These are phyloP conservation scores for Candidula unifasciata DNA, from an alignment of 2,888 invertebrate species.

Conservation along the genomic window DNA sequence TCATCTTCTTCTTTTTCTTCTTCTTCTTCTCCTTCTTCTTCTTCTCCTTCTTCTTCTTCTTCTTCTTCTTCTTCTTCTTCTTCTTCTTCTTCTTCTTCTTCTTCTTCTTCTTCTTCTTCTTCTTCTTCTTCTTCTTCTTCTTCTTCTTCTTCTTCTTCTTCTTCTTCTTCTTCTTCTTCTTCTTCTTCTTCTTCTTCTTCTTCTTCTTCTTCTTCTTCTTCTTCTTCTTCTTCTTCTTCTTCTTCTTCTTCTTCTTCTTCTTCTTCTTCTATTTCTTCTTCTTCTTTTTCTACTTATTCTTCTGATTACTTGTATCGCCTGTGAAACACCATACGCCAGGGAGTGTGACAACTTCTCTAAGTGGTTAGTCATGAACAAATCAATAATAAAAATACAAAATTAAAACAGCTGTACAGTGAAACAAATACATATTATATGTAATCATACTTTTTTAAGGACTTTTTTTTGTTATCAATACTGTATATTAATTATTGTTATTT, in stretches of 20 bases:
- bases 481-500: not conserved
- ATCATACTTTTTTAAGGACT: no score
- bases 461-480: no score
- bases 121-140: not conserved
- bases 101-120: not conserved
- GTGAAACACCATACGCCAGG: no score
- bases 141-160: not conserved
- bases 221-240: slow-evolving; percentile 8
- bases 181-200: slow-evolving; percentile 5
- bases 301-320: no score
- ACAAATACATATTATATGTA: no score
- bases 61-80: slow-evolving; percentile 5
- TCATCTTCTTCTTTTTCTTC: no score
- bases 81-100: slow-evolving; percentile 5
- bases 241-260: slow-evolving; percentile 5
- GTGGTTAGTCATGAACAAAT: no score
- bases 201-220: not conserved
- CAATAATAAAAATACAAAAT: no score
- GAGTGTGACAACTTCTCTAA: no score
- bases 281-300: not conserved
- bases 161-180: slow-evolving; percentile 8
- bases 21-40: not conserved
- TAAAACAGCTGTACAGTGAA: no score
- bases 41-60: not conserved
- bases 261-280: not conserved